Percentiles rank a stretch among this genome's conserved stretches.
Conservation (phyloP, 2,113 vertebrate species). For the Siniperca chuatsi region DNA sequence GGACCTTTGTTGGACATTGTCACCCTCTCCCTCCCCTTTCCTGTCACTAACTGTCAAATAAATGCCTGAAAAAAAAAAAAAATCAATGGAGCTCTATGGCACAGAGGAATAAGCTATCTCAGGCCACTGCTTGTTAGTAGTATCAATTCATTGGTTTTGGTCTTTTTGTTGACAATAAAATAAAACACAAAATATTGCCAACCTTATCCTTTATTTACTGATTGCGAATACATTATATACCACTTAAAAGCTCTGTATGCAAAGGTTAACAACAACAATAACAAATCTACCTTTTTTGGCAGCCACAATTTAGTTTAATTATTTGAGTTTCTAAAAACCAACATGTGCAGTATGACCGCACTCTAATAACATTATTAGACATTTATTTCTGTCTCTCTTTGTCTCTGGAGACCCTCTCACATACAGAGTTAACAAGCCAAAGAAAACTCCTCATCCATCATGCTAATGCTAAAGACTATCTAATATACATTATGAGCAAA, state of each 20-base stretch:
- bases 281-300: background rate
- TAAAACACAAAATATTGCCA: background rate
- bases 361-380: slow-evolving; percentile 24
- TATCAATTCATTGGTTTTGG: background rate
- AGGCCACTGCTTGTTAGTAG: background rate
- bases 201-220: background rate
- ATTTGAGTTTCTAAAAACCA: background rate
- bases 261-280: background rate
- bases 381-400: slow-evolving; percentile 9
- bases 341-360: background rate
- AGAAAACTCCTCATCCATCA: slow-evolving; percentile 48
- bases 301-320: background rate
- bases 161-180: background rate
- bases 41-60: background rate
- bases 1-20: background rate
- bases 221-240: background rate
- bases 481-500: slow-evolving; percentile 50
- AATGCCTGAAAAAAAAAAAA: no score
- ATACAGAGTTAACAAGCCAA: slow-evolving; percentile 37
- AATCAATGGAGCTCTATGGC: background rate
- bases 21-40: background rate
- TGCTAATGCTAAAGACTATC: slow-evolving; percentile 54
- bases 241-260: background rate
- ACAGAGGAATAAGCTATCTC: background rate
- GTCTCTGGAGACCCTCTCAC: slow-evolving; percentile 13